Evolutionary conservation across 2,888 invertebrate species (phyloP).

Genomic region (Hypselothyrea guttata): DNA sequence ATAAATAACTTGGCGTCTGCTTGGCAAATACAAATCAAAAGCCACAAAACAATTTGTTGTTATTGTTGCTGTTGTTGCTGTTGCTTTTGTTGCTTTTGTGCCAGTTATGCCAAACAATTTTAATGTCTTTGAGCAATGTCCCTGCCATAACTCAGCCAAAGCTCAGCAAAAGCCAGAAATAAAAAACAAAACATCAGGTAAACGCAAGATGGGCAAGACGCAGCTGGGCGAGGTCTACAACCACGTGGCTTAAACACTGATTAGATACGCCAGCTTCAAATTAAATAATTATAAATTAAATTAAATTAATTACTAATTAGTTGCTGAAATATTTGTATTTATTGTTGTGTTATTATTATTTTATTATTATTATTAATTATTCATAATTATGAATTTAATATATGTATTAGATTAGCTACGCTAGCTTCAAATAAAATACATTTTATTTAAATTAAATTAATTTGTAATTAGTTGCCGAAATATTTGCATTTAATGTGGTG

Average conservation of each 20-base stretch:
- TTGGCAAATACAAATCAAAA: constrained; percentile 62
- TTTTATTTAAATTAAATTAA: too few species aligned
- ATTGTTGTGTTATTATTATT: too few species aligned
- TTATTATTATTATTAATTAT: too few species aligned
- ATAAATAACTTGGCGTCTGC: constrained; percentile 68
- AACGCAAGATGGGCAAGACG: not conserved
- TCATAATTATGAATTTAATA: too few species aligned
- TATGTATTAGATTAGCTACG: too few species aligned
- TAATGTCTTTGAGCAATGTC: constrained; percentile 54
- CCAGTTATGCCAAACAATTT: constrained; percentile 67
- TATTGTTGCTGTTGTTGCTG: constrained; percentile 3
- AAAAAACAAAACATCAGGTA: not conserved
- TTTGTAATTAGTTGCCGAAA: too few species aligned
- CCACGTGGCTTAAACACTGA: not conserved
- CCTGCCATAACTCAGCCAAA: constrained; percentile 16
- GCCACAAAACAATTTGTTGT: constrained; percentile 38
- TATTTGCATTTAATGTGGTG: too few species aligned
- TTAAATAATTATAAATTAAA: too few species aligned
- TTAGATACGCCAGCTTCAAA: too few species aligned
- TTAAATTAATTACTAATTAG: too few species aligned
- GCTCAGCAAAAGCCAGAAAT: constrained; percentile 1
- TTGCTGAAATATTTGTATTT: not conserved
- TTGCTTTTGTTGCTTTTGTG: constrained; percentile 49
- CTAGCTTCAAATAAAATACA: too few species aligned
- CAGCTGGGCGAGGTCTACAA: too few species aligned